Base-by-base conservation (phyloP, 2,113 vertebrate species). In the Micromys minutus region DNA sequence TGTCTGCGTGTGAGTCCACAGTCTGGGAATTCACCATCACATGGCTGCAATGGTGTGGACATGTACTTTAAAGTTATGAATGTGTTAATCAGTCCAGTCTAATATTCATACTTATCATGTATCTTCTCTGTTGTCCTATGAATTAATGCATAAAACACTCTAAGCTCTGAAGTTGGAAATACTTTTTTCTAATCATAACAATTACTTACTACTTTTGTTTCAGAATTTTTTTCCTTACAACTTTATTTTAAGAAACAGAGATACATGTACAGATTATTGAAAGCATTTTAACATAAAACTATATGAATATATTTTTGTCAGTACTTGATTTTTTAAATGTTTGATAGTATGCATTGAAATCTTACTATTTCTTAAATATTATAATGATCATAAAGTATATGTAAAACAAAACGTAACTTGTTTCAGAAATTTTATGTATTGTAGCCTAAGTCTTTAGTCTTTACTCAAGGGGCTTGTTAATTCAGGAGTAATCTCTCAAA, bases 181-280 rank as follows among this genome's bases (percentile, higher is more conserved):
- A 42, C 45, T 45, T 85, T 36, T 47, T 26, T 13, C 11, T 42
- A 91, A 34, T 65, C 21, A 45, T 34, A 95, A 89, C 15, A 86
- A 79, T 86, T 47, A 42, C 9, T 29, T 42, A 59, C 16, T 39
- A 61, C 7, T 77, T 90, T 24, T 42, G 19, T 69, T 90, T 84
- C 34, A 69, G 59, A 91, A 93, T 47, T 85, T 72, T 65, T 87
- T n/a, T n/a, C n/a, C n/a, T n/a, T n/a, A n/a, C n/a, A n/a, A n/a
- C n/a, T n/a, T n/a, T n/a, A n/a, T n/a, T n/a, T n/a, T n/a, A n/a
- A n/a, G n/a, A n/a, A n/a, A n/a, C n/a, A n/a, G n/a, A n/a, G n/a
- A n/a, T n/a, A n/a, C n/a, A n/a, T n/a, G n/a, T n/a, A n/a, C n/a
- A n/a, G n/a, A n/a, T n/a, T n/a, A n/a, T n/a, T n/a, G n/a, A n/a